A percentile compares a stretch with the other conserved stretches of the same genome.
These are phyloP conservation scores for Notocelia uddmanniana DNA, from an alignment of 2,888 invertebrate genomes.

Conservation along the genomic window DNA sequence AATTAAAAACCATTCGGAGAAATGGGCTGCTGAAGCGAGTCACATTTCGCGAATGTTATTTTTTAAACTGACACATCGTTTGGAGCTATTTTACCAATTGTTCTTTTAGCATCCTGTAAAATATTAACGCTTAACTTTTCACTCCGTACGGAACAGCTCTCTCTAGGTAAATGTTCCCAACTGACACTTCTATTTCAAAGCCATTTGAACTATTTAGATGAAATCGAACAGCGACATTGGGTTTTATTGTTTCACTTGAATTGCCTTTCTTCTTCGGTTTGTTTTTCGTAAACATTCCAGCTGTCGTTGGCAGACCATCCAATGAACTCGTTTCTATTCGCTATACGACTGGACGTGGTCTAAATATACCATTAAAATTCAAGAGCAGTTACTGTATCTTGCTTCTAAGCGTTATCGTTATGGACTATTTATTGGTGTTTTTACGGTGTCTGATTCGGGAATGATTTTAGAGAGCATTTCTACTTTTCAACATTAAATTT, in stretches of 20 bases:
- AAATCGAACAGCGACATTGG: constrained; percentile 53
- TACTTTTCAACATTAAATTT: not conserved
- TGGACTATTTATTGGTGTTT: constrained; percentile 73
- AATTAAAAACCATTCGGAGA: constrained; percentile 42
- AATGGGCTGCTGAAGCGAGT: constrained; percentile 34
- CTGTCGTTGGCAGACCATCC: constrained; percentile 74
- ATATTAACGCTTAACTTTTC: not conserved
- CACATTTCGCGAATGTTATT: constrained; percentile 24
- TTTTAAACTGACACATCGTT: constrained; percentile 4
- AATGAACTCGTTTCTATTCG: constrained; percentile 82
- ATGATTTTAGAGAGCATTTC: constrained; percentile 48
- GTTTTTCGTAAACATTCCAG: constrained; percentile 76
- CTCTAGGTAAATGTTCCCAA: constrained; percentile 10
- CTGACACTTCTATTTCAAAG: constrained; percentile 37
- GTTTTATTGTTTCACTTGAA: constrained; percentile 71
- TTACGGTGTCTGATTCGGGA: constrained; percentile 37
- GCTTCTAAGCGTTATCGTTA: constrained; percentile 69
- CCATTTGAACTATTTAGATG: constrained; percentile 43
- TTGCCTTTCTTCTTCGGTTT: constrained; percentile 70
- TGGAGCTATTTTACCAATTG: constrained; percentile 8
- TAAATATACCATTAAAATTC: constrained; percentile 83
- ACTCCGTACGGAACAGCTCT: constrained; percentile 7
- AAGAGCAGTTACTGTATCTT: constrained; percentile 73
- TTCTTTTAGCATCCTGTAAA: constrained; percentile 13
- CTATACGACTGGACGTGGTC: constrained; percentile 74